Evolutionary conservation across 2,113 vertebrate species (phyloP).

Genomic region (Solea senegalensis): DNA sequence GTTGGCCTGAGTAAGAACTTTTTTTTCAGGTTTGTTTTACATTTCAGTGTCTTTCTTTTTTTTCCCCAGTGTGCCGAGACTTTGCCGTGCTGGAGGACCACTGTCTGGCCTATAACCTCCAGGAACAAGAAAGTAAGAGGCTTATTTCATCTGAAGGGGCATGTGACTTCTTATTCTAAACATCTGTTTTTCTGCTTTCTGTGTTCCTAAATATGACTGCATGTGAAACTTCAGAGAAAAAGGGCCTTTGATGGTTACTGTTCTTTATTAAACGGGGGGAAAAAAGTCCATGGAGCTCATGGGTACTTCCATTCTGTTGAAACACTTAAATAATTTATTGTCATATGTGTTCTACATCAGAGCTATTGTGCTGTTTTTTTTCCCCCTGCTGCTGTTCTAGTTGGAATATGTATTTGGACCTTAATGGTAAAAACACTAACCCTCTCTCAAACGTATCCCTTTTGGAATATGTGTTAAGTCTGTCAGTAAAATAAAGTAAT

Average conservation of each 20-base stretch:
- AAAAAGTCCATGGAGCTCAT: background rate
- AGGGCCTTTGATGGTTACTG: background rate
- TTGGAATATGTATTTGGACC: background rate
- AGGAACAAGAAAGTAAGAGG: conserved; percentile 97
- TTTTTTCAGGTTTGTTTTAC: background rate
- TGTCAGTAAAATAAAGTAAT: conserved; percentile 10
- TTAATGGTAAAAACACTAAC: background rate
- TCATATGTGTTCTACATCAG: background rate
- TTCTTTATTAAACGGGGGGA: background rate
- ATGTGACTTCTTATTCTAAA: background rate
- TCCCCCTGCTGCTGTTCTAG: background rate
- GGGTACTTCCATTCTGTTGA: background rate
- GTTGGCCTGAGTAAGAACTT: background rate
- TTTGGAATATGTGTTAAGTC: conserved; percentile 3
- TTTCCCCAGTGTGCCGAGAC: conserved; percentile 88
- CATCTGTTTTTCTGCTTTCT: background rate
- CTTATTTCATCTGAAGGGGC: background rate
- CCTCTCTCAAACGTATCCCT: background rate
- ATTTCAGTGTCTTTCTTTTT: background rate
- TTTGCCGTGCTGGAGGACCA: conserved; percentile 96
- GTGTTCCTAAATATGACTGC: background rate
- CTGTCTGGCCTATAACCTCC: conserved; percentile 93
- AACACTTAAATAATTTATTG: conserved; percentile 8
- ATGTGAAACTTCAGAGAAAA: background rate
- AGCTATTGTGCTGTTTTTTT: background rate